These are phyloP conservation scores for Paramisgurnus dabryanus DNA, from an alignment of 2,113 vertebrate species.

Conservation along the genomic window DNA sequence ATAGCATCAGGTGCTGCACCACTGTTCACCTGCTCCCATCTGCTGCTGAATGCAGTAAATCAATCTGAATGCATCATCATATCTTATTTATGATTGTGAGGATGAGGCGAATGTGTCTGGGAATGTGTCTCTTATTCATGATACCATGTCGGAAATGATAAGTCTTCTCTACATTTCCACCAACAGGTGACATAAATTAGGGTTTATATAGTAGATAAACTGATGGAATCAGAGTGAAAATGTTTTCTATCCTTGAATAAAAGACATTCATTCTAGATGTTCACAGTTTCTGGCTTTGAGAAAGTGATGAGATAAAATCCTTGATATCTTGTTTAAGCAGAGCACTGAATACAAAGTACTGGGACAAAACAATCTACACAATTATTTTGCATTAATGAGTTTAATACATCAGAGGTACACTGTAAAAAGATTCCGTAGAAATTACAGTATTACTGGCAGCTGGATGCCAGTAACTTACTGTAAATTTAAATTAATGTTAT, in stretches of 20 bases:
- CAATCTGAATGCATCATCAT: conserved; percentile 39
- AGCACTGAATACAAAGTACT: not conserved
- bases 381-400: too few species aligned
- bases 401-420: too few species aligned
- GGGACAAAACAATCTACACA: not conserved
- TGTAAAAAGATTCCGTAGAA: too few species aligned
- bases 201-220: not conserved
- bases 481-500: too few species aligned
- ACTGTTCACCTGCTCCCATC: conserved; percentile 1
- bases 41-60: conserved; percentile 30
- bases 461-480: too few species aligned
- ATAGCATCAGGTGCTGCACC: conserved; percentile 27
- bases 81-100: conserved; percentile 36
- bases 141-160: conserved; percentile 17
- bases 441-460: too few species aligned
- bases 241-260: not conserved
- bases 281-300: not conserved
- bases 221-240: not conserved
- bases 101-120: conserved; percentile 8
- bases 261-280: not conserved
- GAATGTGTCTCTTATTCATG: conserved; percentile 32
- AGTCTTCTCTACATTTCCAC: conserved; percentile 14
- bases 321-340: not conserved
- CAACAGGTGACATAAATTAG: not conserved
- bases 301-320: not conserved